These are phyloP conservation scores for Cotesia chilonis DNA, from an alignment of 1,140 invertebrate genomes.

Conservation along the genomic window DNA sequence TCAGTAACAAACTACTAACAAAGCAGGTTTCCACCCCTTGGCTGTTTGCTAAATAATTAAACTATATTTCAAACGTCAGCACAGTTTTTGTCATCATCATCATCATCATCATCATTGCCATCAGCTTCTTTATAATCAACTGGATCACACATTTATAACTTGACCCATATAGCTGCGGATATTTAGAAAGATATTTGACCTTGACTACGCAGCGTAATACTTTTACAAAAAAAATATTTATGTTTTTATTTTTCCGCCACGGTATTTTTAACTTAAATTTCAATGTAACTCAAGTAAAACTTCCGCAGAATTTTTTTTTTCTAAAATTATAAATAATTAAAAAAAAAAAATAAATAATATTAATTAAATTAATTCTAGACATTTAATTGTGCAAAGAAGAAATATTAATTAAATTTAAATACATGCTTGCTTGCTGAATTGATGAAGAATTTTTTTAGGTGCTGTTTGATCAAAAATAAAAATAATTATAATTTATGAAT, in stretches of 20 bases:
- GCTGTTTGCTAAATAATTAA: not conserved
- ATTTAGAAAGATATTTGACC: conserved; percentile 47
- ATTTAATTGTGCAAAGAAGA: not conserved
- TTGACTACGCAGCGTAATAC: conserved; percentile 36
- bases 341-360: no score
- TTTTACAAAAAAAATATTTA: conserved; percentile 30
- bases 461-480: not conserved
- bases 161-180: conserved; percentile 49
- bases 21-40: not conserved
- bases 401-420: not conserved
- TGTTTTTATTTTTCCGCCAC: conserved; percentile 25
- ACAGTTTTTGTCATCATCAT: not conserved
- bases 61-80: not conserved
- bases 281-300: not conserved
- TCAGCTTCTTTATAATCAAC: conserved; percentile 30
- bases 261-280: not conserved
- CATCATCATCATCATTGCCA: not conserved
- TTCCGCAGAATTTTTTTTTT: not conserved
- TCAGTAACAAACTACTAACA: not conserved
- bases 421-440: no score
- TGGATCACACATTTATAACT: conserved; percentile 56
- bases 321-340: no score
- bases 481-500: not conserved
- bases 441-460: no score
- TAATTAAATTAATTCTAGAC: no score